phyloP scores from a whole-genome alignment of 2,888 invertebrate species.

The Dermolepida albohirtum region DNA sequence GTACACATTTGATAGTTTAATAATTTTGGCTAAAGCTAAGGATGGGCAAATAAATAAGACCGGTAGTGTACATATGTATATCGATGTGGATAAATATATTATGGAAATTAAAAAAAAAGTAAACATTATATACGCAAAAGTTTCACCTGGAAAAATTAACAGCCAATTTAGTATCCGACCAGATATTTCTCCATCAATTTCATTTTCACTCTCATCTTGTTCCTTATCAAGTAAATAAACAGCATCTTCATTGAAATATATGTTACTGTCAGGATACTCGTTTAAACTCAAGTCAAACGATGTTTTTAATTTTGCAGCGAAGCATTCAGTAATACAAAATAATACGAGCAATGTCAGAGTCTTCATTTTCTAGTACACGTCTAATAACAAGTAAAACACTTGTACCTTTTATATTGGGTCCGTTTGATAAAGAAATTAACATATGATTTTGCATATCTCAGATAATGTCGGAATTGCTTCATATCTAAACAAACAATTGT shows the following conservation, averaged over 20 bases:
- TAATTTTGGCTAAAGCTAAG: too few species aligned
- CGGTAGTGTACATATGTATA: too few species aligned
- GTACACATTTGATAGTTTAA: too few species aligned
- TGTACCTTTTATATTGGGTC: constrained; percentile 19
- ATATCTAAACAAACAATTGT: constrained; percentile 11
- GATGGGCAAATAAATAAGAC: too few species aligned
- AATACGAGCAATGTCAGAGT: too few species aligned
- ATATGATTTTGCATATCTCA: constrained; percentile 28
- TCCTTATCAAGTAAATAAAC: neutral
- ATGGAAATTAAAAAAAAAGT: neutral
- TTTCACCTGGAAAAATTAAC: constrained; percentile 46
- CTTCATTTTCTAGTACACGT: too few species aligned
- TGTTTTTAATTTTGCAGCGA: too few species aligned
- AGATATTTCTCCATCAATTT: constrained; percentile 33
- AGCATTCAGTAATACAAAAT: too few species aligned
- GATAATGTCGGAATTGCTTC: constrained; percentile 25
- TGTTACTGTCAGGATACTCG: too few species aligned
- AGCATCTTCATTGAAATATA: too few species aligned
- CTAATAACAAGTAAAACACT: constrained; percentile 14
- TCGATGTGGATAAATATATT: neutral
- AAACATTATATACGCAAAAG: constrained; percentile 3
- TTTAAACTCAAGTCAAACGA: too few species aligned
- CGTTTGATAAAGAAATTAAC: constrained; percentile 28
- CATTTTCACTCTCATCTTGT: constrained; percentile 22
- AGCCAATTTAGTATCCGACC: constrained; percentile 45